A percentile compares a stretch with the other conserved stretches of the same genome.
Evolutionary conservation across 2,797 vertebrate genomes (phyloP).

Genomic region (Calcarius lapponicus): DNA sequence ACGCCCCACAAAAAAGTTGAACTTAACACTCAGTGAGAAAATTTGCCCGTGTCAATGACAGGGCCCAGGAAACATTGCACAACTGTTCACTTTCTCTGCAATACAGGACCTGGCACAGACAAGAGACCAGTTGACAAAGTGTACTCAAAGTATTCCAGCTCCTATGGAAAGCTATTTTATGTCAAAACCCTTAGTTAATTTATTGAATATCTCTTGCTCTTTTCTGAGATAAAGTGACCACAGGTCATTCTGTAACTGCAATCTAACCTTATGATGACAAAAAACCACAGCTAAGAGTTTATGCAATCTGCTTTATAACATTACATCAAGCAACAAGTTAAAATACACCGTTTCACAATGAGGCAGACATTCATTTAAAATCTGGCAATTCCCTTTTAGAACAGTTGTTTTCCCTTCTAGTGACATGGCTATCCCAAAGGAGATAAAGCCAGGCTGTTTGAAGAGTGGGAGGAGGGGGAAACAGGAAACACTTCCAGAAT

Average conservation of each 20-base stretch:
- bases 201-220: neutral
- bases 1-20: neutral
- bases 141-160: neutral
- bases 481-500: neutral
- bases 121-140: neutral
- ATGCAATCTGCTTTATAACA: neutral
- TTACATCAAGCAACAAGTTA: neutral
- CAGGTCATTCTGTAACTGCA: neutral
- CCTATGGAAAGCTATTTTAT: neutral
- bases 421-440: neutral
- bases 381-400: constrained; percentile 15
- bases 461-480: neutral
- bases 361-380: neutral
- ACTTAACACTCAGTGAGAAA: neutral
- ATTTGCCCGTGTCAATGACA: neutral
- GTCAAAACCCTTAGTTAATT: neutral
- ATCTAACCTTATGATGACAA: neutral
- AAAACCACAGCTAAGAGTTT: neutral
- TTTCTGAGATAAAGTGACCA: neutral
- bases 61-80: neutral
- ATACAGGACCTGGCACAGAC: neutral
- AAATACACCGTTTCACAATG: neutral
- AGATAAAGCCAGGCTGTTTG: neutral
- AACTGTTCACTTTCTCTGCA: neutral
- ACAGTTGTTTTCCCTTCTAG: neutral